Evolutionary conservation across 2,113 vertebrate genomes (phyloP).

Genomic region (Cinclus mexicanus): DNA sequence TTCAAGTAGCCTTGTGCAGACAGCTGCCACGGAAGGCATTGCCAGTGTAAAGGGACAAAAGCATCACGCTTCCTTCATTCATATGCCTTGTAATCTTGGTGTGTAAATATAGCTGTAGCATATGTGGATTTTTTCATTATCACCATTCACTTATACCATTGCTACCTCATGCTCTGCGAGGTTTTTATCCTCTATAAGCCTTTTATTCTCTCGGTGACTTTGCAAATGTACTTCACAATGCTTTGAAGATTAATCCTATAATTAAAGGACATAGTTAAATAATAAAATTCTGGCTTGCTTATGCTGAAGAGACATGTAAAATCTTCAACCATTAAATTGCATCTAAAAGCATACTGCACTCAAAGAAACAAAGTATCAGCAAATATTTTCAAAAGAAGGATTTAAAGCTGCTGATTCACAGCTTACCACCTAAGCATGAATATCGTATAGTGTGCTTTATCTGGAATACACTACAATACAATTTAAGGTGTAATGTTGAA

Average conservation of each 20-base stretch:
- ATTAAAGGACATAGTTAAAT: conserved; percentile 33
- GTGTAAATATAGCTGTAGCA: background rate
- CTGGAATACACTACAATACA: background rate
- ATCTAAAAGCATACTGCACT: background rate
- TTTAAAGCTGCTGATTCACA: background rate
- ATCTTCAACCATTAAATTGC: background rate
- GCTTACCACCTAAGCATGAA: background rate
- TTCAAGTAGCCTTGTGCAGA: background rate
- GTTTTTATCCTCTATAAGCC: background rate
- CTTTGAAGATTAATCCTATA: conserved; percentile 29
- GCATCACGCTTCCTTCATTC: background rate
- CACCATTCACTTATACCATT: background rate
- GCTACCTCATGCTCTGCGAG: background rate
- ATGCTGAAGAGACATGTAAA: background rate
- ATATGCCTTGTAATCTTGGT: background rate
- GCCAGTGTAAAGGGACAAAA: background rate
- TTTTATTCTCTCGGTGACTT: background rate
- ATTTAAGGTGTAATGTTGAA: background rate
- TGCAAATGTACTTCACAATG: background rate
- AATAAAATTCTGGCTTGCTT: background rate
- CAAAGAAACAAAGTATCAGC: background rate
- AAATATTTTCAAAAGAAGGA: background rate
- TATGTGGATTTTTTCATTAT: background rate
- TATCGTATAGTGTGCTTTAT: background rate
- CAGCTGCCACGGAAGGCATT: background rate